Evolutionary conservation across 1,140 invertebrate species (phyloP).

Genomic region (Drosophila bocqueti): DNA sequence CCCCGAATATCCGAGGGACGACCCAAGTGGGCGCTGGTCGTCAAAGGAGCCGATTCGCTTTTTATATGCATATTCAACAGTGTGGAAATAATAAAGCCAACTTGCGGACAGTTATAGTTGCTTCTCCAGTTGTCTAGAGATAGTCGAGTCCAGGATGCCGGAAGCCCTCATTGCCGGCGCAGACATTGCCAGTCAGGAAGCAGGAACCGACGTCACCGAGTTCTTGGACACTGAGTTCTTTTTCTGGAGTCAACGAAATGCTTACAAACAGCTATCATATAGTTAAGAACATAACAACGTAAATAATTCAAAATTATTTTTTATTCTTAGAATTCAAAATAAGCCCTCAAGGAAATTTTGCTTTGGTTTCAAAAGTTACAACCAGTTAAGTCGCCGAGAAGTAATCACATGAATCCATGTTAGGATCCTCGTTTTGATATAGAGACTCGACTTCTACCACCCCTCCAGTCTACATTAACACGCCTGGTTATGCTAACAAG

Average conservation of each 20-base stretch:
- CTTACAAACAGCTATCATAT: background rate
- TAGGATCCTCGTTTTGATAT: too few relatives aligned
- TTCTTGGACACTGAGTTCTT: conserved; percentile 51
- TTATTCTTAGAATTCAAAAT: too few relatives aligned
- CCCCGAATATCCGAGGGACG: conserved; percentile 16
- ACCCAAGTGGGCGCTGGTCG: conserved; percentile 48
- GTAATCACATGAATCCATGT: too few relatives aligned
- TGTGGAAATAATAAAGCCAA: conserved; percentile 83
- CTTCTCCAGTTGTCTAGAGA: conserved; percentile 66
- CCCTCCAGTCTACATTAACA: background rate
- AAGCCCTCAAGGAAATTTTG: background rate
- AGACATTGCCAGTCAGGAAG: conserved; percentile 20
- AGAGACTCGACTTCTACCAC: background rate
- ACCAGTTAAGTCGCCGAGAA: too few relatives aligned
- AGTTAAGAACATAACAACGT: background rate
- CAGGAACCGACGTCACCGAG: conserved; percentile 23
- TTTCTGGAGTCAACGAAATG: background rate
- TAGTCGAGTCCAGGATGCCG: conserved; percentile 62
- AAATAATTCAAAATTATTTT: too few relatives aligned
- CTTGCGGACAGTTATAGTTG: conserved; percentile 78
- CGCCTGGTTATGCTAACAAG: background rate
- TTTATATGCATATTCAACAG: conserved; percentile 79
- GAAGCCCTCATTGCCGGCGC: conserved; percentile 70
- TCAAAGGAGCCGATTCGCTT: conserved; percentile 56
- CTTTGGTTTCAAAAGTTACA: background rate